Conservation (phyloP, 2,797 vertebrate species). For the Acestrorhynchus altus region DNA sequence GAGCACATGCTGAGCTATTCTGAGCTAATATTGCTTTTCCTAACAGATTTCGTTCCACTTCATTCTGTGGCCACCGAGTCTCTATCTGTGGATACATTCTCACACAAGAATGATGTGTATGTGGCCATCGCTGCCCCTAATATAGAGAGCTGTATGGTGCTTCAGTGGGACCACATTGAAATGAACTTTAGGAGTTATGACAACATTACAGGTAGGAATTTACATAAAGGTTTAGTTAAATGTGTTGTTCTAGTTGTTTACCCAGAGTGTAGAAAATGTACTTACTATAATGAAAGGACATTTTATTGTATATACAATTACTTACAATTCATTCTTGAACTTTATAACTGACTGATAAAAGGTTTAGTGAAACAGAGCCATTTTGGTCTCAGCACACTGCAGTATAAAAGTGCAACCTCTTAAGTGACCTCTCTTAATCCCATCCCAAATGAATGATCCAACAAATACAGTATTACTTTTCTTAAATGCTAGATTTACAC, state of each 20-base stretch:
- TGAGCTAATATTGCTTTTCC: conserved; percentile 22
- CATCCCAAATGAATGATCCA: background rate
- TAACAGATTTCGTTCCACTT: conserved; percentile 91
- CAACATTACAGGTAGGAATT: conserved; percentile 92
- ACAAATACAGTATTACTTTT: too few relatives aligned
- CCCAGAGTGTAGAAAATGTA: background rate
- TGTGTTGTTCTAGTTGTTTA: background rate
- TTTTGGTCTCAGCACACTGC: background rate
- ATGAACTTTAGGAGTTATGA: conserved; percentile 98
- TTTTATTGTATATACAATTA: background rate
- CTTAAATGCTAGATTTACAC: too few relatives aligned
- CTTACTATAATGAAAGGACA: background rate
- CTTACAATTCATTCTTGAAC: too few relatives aligned
- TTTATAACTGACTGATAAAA: too few relatives aligned
- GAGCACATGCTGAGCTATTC: background rate
- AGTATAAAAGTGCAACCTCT: background rate
- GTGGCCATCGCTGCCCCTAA: conserved; percentile 95
- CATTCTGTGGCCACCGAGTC: conserved; percentile 92
- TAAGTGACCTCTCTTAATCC: background rate
- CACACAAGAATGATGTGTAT: conserved; percentile 94
- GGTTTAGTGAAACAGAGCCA: too few relatives aligned
- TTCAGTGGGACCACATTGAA: conserved; percentile 99
- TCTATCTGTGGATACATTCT: conserved; percentile 93
- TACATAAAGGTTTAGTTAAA: background rate
- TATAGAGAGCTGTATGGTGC: conserved; percentile 95